Percentiles rank a stretch among this genome's conserved stretches.
These are phyloP conservation scores for Neomicropteryx cornuta DNA, from an alignment of 1,140 invertebrate genomes.

Conservation along the genomic window DNA sequence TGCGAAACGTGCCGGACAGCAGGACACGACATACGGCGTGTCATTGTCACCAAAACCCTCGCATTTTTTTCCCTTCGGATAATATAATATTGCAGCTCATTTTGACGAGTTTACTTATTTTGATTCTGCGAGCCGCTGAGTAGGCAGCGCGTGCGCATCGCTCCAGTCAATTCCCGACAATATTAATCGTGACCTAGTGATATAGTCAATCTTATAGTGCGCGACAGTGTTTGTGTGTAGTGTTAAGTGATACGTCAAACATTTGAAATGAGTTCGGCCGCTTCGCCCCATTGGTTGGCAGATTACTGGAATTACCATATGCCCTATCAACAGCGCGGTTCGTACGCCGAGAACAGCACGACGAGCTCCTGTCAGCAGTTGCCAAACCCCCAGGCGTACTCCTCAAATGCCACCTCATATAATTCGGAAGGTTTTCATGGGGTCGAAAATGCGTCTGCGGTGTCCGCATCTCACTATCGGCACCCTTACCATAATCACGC, in stretches of 20 bases:
- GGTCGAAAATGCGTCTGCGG: no score
- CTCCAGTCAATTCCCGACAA: conserved; percentile 8
- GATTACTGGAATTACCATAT: conserved; percentile 9
- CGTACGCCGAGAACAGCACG: no score
- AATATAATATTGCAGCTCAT: conserved; percentile 6
- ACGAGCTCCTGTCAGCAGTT: no score
- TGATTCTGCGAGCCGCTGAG: conserved; percentile 4
- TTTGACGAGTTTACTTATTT: conserved; percentile 13
- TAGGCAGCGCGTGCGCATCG: conserved; percentile 4
- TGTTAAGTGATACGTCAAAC: neutral
- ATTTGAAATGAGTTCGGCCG: conserved; percentile 7
- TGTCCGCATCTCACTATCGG: no score
- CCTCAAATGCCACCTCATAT: no score
- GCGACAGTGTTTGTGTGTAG: neutral
- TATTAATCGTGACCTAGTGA: neutral
- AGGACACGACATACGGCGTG: conserved; percentile 11
- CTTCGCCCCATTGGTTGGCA: no score
- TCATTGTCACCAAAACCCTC: conserved; percentile 15
- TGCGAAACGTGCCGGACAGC: conserved; percentile 13
- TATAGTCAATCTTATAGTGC: conserved; percentile 3
- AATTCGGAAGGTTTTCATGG: no score
- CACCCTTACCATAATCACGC: no score
- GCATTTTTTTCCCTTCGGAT: conserved; percentile 8
- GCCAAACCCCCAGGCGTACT: no score
- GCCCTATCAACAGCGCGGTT: conserved; percentile 3